Evolutionary conservation across 2,888 invertebrate genomes (phyloP).

Genomic region (Biston betularia): DNA sequence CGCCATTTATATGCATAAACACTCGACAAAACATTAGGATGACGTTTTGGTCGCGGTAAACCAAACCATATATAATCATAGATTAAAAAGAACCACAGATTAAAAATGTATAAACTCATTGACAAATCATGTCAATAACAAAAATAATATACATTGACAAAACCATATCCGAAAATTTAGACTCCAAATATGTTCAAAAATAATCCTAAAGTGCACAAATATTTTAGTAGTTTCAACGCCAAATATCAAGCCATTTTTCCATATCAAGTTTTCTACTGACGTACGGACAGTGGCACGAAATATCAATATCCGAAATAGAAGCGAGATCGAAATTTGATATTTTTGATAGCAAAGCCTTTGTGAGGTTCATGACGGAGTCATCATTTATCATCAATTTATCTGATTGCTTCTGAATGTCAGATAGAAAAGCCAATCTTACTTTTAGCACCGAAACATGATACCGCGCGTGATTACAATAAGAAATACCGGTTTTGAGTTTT

Average conservation of each 20-base stretch:
- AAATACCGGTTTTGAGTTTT: slow-evolving; percentile 1
- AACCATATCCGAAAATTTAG: not conserved
- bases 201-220: not conserved
- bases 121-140: no score
- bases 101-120: no score
- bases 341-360: slow-evolving; percentile 51
- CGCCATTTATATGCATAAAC: no score
- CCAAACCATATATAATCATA: no score
- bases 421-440: slow-evolving; percentile 67
- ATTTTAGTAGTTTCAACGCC: slow-evolving; percentile 6
- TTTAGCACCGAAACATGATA: slow-evolving; percentile 44
- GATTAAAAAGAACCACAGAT: no score
- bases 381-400: slow-evolving; percentile 79
- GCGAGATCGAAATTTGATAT: slow-evolving; percentile 65
- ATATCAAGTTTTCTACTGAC: slow-evolving; percentile 32
- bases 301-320: slow-evolving; percentile 50
- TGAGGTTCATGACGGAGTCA: slow-evolving; percentile 60
- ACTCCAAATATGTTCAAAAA: not conserved
- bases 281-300: slow-evolving; percentile 51
- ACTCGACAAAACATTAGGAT: no score
- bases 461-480: slow-evolving; percentile 1
- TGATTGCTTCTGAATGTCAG: slow-evolving; percentile 63
- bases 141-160: no score
- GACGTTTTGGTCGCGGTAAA: no score
- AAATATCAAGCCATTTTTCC: slow-evolving; percentile 22